Evolutionary conservation across 1,140 invertebrate genomes (phyloP), one percentile per base, ranked within the genome.

Genomic region (Acarapis woodi): DNA sequence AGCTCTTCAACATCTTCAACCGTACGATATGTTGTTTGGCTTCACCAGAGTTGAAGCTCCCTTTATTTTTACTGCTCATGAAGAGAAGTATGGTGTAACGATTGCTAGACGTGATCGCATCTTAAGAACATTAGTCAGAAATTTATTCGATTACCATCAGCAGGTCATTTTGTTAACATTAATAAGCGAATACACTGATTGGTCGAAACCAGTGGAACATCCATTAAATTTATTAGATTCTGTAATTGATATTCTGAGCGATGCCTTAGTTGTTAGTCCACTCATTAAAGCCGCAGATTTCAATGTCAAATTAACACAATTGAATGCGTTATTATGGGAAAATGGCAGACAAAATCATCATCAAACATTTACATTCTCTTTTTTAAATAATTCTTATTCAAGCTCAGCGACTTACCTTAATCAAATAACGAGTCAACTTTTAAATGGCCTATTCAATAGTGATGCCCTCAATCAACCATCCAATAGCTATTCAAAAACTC

Each of bases 111-210:
- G 85, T 39, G 78, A 85, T 51, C 72, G 74, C 53, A 83, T 93
- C 47, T 67, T 93, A 45, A 64, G 83, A 44, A 90, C 85, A 8
- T 79, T 94, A 49, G 62, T 68, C 28, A 72, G 80, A 16, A 75
- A 79, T 34, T 34, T 47, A 0, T 49, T 46, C 32, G 46, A 40
- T n/a, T 49, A 46, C 34, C 48, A 49, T 33, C 44, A 45, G 3
- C 47, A 42, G 18, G 45, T 46, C 4, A 90, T 96, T 53, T 87
- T 85, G 57, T 82, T 87, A 49, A 90, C 87, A 26, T 71, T 88
- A 18, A 73, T 93, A 44, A 90, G 94, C 55, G 82, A 94, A 52
- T 97, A 96, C 55, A 90, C 80, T 2, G 82, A 93, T 53, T 93
- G 85, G 85, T 79, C 87, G 49, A 63, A 74, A 44, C 78, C 82